Percentiles rank a stretch among this genome's conserved stretches.
These are phyloP conservation scores for Emmelina monodactyla DNA, from an alignment of 2,888 invertebrate species.

Conservation along the genomic window DNA sequence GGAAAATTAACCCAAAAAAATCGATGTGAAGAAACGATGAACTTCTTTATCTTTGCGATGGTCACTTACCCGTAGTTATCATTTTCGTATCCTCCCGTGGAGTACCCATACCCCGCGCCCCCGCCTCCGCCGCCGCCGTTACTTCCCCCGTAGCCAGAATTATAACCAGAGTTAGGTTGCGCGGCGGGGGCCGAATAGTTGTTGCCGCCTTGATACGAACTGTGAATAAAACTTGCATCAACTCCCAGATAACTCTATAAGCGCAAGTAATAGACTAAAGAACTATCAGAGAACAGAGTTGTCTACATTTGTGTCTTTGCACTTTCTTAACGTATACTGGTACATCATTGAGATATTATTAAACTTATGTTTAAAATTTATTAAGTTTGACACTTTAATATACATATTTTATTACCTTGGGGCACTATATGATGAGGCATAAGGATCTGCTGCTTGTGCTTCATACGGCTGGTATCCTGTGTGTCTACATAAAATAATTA, in stretches of 20 bases:
- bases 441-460: slow-evolving; percentile 40
- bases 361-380: background rate
- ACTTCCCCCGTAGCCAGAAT: slow-evolving; percentile 38
- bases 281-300: slow-evolving; percentile 37
- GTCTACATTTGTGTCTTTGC: slow-evolving; percentile 57
- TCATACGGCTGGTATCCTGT: slow-evolving; percentile 55
- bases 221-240: slow-evolving; percentile 15
- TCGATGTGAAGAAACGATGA: no score
- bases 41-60: no score
- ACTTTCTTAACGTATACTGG: slow-evolving; percentile 38
- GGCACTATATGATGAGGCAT: slow-evolving; percentile 39
- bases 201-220: slow-evolving; percentile 44
- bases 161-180: slow-evolving; percentile 34
- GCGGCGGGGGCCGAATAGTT: slow-evolving; percentile 36
- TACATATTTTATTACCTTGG: slow-evolving; percentile 27
- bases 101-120: slow-evolving; percentile 44
- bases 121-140: no score
- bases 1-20: no score
- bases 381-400: background rate
- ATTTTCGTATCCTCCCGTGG: slow-evolving; percentile 45
- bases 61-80: slow-evolving; percentile 48
- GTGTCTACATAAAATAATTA: slow-evolving; percentile 27
- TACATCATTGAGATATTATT: slow-evolving; percentile 14
- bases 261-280: no score
- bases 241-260: no score